Base-by-base conservation (phyloP, 2,797 vertebrate species). In the Neostethus bicornis region DNA sequence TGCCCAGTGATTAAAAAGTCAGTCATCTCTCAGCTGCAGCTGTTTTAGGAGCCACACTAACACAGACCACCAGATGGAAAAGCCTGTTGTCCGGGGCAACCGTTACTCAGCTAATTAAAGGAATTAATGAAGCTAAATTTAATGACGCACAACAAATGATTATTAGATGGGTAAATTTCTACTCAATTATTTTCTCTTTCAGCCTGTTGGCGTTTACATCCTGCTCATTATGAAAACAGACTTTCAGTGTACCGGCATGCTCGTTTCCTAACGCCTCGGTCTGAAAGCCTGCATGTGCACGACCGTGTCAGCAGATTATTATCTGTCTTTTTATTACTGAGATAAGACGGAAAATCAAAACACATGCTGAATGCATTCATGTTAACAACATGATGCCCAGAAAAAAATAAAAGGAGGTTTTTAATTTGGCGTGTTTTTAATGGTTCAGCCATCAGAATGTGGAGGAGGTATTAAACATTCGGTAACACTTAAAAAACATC, bases 81-180 rank as follows among this genome's bases (percentile, higher is more conserved):
- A 70, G 57, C 52, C 51, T 38, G 60, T 72, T 71, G 73, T 78
- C 50, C 23, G 13, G 42, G 68, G 56, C 61, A 73, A 74, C 66
- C 17, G 43, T 49, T 56, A 34, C 13, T 37, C 1, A 38, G 58
- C 24, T 60, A 70, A 71, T 81, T 77, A 66, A 72, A 57, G 48
- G 20, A 71, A 62, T 45, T 41, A 73, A 61, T 69, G 62, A 74
- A 44, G 57, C 37, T 55, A 59, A 38, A 57, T 64, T 81, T 65
- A 79, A 79, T 81, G 74, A 73, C 0, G 21, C 55, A 77, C 55
- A 62, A 58, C 52, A 53, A 74, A 76, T 24, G 25, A 45, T 77
- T 64, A 77, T 77, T 77, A 70, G 48, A 49, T 50, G 49, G 51
- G 41, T 66, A 42, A 79, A 51, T 17, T 52, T 39, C 51, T 38